A percentile compares a stretch with the other conserved stretches of the same genome.
phyloP scores from a whole-genome alignment of 2,113 vertebrate species.

The Mugil cephalus region DNA sequence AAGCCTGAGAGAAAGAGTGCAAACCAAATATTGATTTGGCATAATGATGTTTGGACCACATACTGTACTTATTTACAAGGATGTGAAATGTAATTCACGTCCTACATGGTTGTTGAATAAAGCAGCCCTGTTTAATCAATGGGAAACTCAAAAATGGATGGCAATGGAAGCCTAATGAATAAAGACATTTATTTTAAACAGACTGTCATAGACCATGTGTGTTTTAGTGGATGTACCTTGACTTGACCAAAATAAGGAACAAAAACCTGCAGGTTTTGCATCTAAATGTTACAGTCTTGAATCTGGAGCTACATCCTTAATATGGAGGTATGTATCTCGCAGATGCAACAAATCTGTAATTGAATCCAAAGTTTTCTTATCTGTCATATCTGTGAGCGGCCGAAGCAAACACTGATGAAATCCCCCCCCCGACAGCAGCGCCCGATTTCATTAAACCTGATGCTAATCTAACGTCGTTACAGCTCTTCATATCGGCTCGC shows the following conservation, averaged over 20 bases:
- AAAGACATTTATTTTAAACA: neutral
- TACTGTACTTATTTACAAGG: constrained; percentile 14
- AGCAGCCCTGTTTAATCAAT: neutral
- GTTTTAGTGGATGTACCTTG: neutral
- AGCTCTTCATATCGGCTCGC: neutral
- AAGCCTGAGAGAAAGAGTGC: neutral
- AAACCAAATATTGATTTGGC: constrained; percentile 1
- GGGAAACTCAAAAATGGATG: neutral
- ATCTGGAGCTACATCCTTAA: neutral
- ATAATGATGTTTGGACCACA: neutral
- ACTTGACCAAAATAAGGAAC: too few species aligned
- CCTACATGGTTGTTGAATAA: neutral
- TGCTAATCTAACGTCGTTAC: constrained; percentile 29
- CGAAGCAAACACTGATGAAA: constrained; percentile 17
- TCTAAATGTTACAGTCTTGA: neutral
- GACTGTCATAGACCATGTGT: too few species aligned
- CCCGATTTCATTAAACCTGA: constrained; percentile 9
- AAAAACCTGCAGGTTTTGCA: too few species aligned
- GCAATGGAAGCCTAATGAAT: neutral
- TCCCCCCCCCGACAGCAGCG: neutral
- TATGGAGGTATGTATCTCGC: neutral
- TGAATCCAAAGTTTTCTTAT: neutral
- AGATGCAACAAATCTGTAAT: constrained; percentile 10
- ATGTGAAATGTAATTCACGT: constrained; percentile 18
- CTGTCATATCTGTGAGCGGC: constrained; percentile 13